phyloP scores from a whole-genome alignment of 1,140 invertebrate species.

The Drosophila varians region DNA sequence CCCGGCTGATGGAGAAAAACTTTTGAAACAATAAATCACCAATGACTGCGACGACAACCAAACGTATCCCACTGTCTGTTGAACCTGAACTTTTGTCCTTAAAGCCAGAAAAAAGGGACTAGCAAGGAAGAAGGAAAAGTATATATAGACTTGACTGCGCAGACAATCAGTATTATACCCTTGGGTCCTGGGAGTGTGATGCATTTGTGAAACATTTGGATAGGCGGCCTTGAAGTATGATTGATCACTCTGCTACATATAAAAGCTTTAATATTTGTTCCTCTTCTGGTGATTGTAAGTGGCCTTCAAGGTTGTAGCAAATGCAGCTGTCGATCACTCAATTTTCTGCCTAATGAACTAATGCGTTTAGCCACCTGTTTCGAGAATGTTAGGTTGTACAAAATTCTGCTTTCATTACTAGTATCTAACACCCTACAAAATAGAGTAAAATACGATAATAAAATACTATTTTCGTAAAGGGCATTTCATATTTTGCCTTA shows the following conservation, averaged over 20 bases:
- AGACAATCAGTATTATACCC: constrained; percentile 33
- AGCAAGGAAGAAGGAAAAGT: background rate
- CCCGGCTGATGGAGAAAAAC: constrained; percentile 35
- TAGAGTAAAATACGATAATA: background rate
- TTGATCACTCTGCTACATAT: constrained; percentile 18
- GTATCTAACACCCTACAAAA: background rate
- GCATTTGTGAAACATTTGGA: constrained; percentile 2
- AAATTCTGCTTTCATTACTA: no score
- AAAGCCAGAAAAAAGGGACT: constrained; percentile 12
- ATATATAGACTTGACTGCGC: constrained; percentile 26
- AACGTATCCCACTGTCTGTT: constrained; percentile 34
- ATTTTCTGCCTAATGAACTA: background rate
- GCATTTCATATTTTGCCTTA: constrained; percentile 20
- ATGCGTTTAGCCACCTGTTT: background rate
- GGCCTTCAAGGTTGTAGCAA: background rate
- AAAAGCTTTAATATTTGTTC: constrained; percentile 11
- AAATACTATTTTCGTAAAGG: constrained; percentile 2
- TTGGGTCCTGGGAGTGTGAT: constrained; percentile 6
- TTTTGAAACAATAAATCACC: constrained; percentile 73
- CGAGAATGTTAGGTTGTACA: no score
- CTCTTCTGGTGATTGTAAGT: constrained; percentile 5
- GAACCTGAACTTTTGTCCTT: constrained; percentile 33
- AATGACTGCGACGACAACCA: constrained; percentile 58
- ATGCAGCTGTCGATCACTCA: background rate
- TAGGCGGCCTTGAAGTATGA: constrained; percentile 14